These are phyloP conservation scores for Tangara arthus DNA, from an alignment of 2,797 vertebrate genomes.

Conservation along the genomic window DNA sequence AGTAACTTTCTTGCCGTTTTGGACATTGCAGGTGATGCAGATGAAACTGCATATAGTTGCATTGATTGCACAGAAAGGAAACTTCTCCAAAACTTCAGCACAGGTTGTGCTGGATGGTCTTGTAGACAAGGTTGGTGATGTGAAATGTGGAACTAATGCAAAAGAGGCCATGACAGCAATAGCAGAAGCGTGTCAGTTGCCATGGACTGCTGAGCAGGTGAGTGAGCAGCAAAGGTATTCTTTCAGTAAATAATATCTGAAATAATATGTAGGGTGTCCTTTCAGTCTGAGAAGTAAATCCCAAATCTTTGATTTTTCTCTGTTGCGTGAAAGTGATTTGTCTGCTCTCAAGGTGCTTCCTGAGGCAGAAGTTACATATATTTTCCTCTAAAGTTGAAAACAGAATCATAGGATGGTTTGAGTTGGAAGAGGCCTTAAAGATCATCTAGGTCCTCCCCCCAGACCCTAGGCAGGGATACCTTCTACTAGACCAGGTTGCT, in stretches of 20 bases:
- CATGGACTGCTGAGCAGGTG: slow-evolving; percentile 97
- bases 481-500: not conserved
- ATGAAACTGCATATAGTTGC: slow-evolving; percentile 94
- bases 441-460: not conserved
- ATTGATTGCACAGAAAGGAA: slow-evolving; percentile 88
- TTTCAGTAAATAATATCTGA: not conserved
- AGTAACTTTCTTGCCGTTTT: not conserved
- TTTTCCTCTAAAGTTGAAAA: not conserved
- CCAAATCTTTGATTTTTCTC: not conserved
- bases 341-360: not conserved
- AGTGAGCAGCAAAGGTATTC: not conserved
- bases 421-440: not conserved
- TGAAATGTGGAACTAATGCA: slow-evolving; percentile 94
- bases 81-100: slow-evolving; percentile 94
- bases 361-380: not conserved
- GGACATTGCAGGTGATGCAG: slow-evolving; percentile 89
- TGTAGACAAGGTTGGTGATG: slow-evolving; percentile 94
- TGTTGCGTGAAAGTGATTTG: not conserved
- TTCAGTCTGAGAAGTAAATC: not conserved
- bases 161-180: slow-evolving; percentile 93
- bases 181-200: slow-evolving; percentile 87
- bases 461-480: not conserved
- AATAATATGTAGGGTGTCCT: not conserved
- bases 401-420: not conserved
- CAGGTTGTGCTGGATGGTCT: slow-evolving; percentile 89